Percentiles rank a stretch among this genome's conserved stretches.
phyloP scores from a whole-genome alignment of 2,113 vertebrate genomes.

The Sceloporus undulatus region DNA sequence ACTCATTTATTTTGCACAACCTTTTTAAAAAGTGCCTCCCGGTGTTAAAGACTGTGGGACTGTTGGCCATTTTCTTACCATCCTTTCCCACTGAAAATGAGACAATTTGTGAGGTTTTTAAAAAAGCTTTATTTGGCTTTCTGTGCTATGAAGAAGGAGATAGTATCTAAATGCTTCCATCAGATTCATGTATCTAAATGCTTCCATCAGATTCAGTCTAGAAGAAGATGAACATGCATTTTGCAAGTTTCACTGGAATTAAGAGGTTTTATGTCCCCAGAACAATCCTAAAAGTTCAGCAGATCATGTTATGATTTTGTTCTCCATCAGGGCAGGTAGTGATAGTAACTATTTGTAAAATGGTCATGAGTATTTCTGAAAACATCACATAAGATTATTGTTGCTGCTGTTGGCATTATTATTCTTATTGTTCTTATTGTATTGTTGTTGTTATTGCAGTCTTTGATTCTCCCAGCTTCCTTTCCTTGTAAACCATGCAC shows the following conservation, averaged over 20 bases:
- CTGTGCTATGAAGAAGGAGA: background rate
- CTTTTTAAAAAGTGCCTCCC: no score
- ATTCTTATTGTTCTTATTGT: no score
- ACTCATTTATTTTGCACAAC: no score
- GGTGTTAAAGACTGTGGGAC: no score
- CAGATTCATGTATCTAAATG: background rate
- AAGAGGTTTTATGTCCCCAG: background rate
- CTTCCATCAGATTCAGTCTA: background rate
- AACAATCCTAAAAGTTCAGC: background rate
- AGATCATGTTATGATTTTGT: background rate
- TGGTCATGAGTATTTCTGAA: background rate
- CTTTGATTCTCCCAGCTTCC: background rate
- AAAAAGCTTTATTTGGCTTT: no score
- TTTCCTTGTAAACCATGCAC: background rate
- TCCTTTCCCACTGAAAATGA: no score
- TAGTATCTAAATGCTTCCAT: background rate
- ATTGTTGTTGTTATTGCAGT: background rate
- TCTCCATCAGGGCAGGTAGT: background rate
- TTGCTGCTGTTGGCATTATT: no score
- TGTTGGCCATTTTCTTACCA: no score
- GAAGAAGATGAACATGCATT: background rate
- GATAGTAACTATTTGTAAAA: background rate
- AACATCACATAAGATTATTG: no score
- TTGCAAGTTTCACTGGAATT: background rate
- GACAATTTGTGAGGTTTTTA: no score